Evolutionary conservation across 2,113 vertebrate species (phyloP).

Genomic region (Numida meleagris): DNA sequence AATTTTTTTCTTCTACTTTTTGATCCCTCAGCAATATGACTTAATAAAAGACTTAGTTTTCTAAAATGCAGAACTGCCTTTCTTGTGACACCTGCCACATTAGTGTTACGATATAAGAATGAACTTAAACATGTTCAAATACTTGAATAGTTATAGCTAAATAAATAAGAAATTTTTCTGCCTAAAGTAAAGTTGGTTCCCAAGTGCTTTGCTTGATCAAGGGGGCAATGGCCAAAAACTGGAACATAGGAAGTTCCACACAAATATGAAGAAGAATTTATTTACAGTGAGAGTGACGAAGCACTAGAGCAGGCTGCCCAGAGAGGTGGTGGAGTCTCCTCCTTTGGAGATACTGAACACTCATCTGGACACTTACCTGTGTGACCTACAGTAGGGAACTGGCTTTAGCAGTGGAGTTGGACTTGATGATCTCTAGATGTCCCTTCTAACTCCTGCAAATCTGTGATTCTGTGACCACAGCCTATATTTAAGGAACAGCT

Average conservation of each 20-base stretch:
- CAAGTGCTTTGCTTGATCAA: not conserved
- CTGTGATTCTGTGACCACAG: not conserved
- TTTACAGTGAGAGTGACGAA: no score
- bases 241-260: no score
- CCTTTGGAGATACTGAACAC: no score
- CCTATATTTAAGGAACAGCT: not conserved
- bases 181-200: not conserved
- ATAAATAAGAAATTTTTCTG: not conserved
- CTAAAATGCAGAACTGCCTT: not conserved
- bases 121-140: not conserved
- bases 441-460: no score
- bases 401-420: no score
- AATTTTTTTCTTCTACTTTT: not conserved
- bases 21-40: not conserved
- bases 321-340: no score
- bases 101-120: not conserved
- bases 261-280: no score
- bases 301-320: no score
- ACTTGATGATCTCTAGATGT: no score
- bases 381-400: no score
- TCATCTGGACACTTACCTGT: no score
- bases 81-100: not conserved
- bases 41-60: not conserved
- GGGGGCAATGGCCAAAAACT: no score
- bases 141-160: not conserved